Evolutionary conservation across 2,113 vertebrate genomes (phyloP).

Genomic region (Gallinago media): DNA sequence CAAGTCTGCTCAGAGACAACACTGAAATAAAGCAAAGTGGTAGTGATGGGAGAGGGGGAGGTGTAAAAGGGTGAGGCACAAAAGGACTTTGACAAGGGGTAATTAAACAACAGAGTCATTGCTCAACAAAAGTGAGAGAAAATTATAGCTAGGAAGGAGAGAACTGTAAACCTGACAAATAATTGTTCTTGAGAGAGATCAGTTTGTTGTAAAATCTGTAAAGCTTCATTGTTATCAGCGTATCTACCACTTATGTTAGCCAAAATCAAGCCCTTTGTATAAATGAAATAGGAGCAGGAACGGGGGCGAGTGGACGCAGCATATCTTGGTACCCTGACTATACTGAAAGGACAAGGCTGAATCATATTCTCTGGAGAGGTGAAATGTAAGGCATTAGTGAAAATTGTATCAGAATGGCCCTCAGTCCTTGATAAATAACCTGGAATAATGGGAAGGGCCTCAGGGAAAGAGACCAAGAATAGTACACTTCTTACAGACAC

Average conservation of each 20-base stretch:
- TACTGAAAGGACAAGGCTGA: not conserved
- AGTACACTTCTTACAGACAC: not conserved
- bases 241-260: not conserved
- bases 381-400: not conserved
- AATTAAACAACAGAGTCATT: not conserved
- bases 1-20: not conserved
- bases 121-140: not conserved
- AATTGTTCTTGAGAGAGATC: not conserved
- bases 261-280: not conserved
- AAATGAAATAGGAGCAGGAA: not conserved
- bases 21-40: not conserved
- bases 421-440: not conserved
- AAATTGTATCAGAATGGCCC: not conserved
- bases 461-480: not conserved
- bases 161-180: not conserved
- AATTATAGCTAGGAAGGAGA: not conserved
- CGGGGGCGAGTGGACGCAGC: fast-evolving
- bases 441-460: not conserved
- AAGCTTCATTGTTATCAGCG: not conserved
- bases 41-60: not conserved
- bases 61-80: not conserved
- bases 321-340: not conserved
- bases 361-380: not conserved
- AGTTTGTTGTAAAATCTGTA: not conserved
- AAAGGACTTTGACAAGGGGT: not conserved